Conservation (phyloP, 2,888 invertebrate genomes). For the Dryomyza anilis region DNA sequence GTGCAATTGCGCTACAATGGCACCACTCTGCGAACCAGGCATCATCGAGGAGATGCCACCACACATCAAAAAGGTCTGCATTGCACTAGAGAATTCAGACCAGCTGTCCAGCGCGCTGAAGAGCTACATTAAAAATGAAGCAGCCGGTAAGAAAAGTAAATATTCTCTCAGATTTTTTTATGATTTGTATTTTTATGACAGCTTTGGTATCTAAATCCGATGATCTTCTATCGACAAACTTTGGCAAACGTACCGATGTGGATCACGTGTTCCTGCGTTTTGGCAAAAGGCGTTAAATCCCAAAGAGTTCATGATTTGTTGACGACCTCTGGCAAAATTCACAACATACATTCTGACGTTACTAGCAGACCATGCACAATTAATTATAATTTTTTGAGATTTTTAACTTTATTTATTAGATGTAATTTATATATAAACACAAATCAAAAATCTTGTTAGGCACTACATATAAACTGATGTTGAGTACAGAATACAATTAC, state of each 20-base stretch:
- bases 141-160: conserved; percentile 51
- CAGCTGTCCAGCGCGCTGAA: conserved; percentile 56
- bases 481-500: too few species aligned
- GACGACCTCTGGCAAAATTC: not conserved
- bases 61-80: conserved; percentile 66
- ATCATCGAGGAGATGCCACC: conserved; percentile 66
- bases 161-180: not conserved
- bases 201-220: conserved; percentile 57
- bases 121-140: conserved; percentile 60
- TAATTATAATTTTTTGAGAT: too few species aligned
- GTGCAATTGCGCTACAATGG: conserved; percentile 52
- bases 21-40: conserved; percentile 66
- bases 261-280: conserved; percentile 90
- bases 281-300: conserved; percentile 77
- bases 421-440: too few species aligned
- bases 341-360: conserved; percentile 15
- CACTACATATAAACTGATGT: too few species aligned
- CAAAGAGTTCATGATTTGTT: too few species aligned
- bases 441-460: too few species aligned
- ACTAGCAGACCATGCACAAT: too few species aligned
- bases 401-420: too few species aligned
- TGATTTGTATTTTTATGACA: conserved; percentile 31
- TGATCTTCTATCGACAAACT: conserved; percentile 61
- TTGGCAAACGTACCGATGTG: conserved; percentile 84
- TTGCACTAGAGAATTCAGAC: conserved; percentile 62